These are phyloP conservation scores for Gambusia yucatana DNA, from an alignment of 2,797 vertebrate genomes.

Conservation along the genomic window DNA sequence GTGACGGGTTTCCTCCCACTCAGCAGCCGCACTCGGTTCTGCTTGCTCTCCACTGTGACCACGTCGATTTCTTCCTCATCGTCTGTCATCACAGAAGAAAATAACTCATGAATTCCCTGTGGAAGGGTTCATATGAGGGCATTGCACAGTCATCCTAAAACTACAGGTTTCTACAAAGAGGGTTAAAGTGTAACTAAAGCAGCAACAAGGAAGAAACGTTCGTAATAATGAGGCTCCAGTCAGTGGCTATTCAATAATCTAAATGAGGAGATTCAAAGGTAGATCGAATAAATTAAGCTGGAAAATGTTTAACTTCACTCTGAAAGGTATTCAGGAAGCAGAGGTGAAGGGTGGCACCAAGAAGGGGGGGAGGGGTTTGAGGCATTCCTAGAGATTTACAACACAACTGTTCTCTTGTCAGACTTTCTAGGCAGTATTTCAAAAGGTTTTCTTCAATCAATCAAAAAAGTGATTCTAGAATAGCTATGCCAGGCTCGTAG, in stretches of 20 bases:
- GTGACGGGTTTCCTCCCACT: slow-evolving; percentile 88
- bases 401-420: background rate
- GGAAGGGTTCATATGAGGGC: background rate
- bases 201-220: slow-evolving; percentile 34
- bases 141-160: background rate
- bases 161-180: background rate
- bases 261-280: slow-evolving; percentile 11
- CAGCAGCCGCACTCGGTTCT: slow-evolving; percentile 85
- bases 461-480: background rate
- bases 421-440: background rate
- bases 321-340: background rate
- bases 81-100: slow-evolving; percentile 64
- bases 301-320: slow-evolving; percentile 21
- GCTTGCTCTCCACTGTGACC: slow-evolving; percentile 94
- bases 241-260: slow-evolving; percentile 6
- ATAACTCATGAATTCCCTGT: slow-evolving; percentile 32
- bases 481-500: background rate
- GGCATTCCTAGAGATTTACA: background rate
- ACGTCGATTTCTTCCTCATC: slow-evolving; percentile 93
- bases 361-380: background rate
- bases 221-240: slow-evolving; percentile 53
- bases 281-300: slow-evolving; percentile 31
- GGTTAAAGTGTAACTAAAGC: slow-evolving; percentile 23
- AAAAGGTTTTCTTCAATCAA: background rate
- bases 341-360: background rate